A percentile compares a stretch with the other conserved stretches of the same genome.
These are phyloP conservation scores for Mimumesa dahlbomi DNA, from an alignment of 2,888 invertebrate species.

Conservation along the genomic window DNA sequence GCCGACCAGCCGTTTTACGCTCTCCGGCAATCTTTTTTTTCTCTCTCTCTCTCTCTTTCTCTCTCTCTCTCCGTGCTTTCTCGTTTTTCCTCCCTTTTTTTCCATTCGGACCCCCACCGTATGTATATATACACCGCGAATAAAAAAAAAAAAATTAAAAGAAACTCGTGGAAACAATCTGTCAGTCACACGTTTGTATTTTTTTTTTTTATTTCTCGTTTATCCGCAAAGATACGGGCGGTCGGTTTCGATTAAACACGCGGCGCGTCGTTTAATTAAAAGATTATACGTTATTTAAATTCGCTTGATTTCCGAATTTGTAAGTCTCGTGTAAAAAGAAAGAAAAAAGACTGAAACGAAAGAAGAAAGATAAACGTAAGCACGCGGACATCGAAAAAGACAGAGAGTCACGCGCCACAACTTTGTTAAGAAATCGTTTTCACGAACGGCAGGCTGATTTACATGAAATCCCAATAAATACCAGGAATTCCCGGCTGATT, in stretches of 20 bases:
- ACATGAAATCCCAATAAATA: conserved; percentile 74
- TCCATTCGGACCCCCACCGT: too few species aligned
- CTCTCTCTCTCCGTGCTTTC: conserved; percentile 22
- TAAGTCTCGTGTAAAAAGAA: too few species aligned
- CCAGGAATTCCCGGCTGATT: conserved; percentile 71
- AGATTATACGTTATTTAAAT: too few species aligned
- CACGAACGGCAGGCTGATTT: conserved; percentile 55
- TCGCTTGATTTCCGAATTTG: too few species aligned
- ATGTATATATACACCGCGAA: too few species aligned
- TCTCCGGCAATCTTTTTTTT: too few species aligned
- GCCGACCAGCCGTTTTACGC: conserved; percentile 37
- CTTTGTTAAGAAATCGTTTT: background rate
- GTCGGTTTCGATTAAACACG: too few species aligned
- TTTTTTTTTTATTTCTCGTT: background rate
- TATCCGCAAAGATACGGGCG: background rate
- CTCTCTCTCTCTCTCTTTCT: too few species aligned
- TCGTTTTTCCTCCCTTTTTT: conserved; percentile 25
- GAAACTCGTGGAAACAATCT: background rate
- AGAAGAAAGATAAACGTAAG: too few species aligned
- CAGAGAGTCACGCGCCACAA: conserved; percentile 15
- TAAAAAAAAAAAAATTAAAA: background rate
- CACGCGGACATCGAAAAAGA: too few species aligned
- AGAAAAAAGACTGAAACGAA: too few species aligned
- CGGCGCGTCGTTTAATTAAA: too few species aligned
- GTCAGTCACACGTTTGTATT: background rate